Evolutionary conservation across 2,797 vertebrate species (phyloP).

Genomic region (Tauraco hartlaubi): DNA sequence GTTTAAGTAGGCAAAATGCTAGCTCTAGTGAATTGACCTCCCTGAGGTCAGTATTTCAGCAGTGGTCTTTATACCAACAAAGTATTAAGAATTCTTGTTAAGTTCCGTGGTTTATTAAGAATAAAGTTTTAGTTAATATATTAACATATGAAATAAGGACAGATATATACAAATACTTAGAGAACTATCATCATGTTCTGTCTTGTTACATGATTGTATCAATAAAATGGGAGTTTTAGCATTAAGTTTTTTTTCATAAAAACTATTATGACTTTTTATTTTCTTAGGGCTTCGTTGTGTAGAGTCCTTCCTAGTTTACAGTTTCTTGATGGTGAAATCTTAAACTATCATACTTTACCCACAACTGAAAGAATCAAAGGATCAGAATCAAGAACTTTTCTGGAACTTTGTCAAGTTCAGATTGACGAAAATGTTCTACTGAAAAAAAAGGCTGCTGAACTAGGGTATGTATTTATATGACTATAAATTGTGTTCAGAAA

Average conservation of each 20-base stretch:
- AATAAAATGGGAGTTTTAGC: background rate
- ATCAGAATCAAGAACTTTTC: conserved; percentile 76
- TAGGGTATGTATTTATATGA: conserved; percentile 52
- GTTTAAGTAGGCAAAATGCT: background rate
- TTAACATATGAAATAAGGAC: background rate
- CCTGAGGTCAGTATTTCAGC: background rate
- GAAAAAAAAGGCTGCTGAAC: conserved; percentile 70
- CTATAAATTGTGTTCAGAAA: background rate
- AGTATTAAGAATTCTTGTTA: background rate
- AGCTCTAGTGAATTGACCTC: background rate
- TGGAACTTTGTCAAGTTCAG: conserved; percentile 86
- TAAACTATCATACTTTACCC: conserved; percentile 44
- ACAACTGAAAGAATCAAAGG: conserved; percentile 39
- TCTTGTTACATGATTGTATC: background rate
- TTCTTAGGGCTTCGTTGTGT: conserved; percentile 81
- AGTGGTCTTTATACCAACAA: background rate
- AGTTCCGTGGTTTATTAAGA: background rate
- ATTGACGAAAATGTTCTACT: conserved; percentile 79
- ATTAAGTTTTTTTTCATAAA: background rate
- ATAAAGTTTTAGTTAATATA: background rate
- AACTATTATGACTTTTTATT: background rate
- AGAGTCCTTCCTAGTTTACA: conserved; percentile 80
- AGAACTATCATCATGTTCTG: background rate
- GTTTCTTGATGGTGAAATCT: conserved; percentile 78
- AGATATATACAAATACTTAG: background rate